Base-by-base conservation (phyloP, 2,888 invertebrate genomes). In the Amphipyra tragopoginis region DNA sequence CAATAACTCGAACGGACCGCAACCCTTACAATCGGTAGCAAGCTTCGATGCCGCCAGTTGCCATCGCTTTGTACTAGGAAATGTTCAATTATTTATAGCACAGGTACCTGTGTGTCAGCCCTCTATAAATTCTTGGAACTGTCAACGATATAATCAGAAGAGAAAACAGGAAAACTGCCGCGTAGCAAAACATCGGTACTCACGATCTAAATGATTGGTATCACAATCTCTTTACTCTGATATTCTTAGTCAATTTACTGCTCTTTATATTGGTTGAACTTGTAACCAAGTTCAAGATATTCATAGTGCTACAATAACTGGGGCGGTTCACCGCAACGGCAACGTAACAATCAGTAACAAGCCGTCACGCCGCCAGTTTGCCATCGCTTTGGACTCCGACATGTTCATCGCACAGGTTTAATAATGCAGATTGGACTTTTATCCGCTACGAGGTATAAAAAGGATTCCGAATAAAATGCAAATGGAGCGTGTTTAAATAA, bases 401-500 rank as follows among this genome's bases (percentile, higher is more conserved):
- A 39, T 55, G 38, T 52, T 55, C 40, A 51, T 42, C 14, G 47
- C 21, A 44, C 40, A 11, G 43, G n/a, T 10, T 52, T 64, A 58
- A 54, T 64, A 64, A 48, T 36, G 43, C 42, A 57, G 39, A 45
- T 45, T n/a, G n/a, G n/a, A n/a, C n/a, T n/a, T n/a, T n/a, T 42
- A 48, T 59, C 40, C 44, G 29, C 2, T 50, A 5, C 56, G 8
- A 33, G 29, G 54, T 11, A 48, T 58, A 21, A 58, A 64, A 64
- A 43, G 47, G 43, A 40, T 54, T 47, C 9, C 11, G 52, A 51
- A 69, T 58, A 21, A 64, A 70, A 69, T 64, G 53, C 57, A 69
- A 69, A 70, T 69, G 43, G 2, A 40, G n/a, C 43, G 40, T 44
- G 38, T 61, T 49, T 40, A 66, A 43, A 66, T 65, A 65, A 66